Percentiles rank a stretch among this genome's conserved stretches.
These are phyloP conservation scores for Globia sparganii DNA, from an alignment of 2,888 invertebrate genomes.

Conservation along the genomic window DNA sequence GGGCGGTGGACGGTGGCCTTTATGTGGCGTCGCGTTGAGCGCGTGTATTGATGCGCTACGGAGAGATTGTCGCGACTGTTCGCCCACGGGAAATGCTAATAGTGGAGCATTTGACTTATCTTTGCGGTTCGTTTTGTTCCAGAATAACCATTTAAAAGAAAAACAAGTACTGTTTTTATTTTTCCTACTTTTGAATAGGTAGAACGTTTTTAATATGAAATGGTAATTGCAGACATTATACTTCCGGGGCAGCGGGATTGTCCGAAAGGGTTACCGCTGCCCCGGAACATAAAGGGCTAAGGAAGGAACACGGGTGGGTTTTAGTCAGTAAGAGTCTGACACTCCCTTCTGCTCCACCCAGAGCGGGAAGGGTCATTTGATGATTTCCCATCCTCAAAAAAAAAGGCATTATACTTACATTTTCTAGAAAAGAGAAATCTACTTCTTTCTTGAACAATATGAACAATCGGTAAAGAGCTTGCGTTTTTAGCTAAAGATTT, in stretches of 20 bases:
- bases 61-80: conserved; percentile 61
- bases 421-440: neutral
- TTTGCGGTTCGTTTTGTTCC: neutral
- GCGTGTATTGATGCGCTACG: conserved; percentile 69
- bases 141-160: neutral
- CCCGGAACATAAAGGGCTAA: too few relatives aligned
- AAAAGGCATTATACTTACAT: too few relatives aligned
- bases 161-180: neutral
- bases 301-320: too few relatives aligned
- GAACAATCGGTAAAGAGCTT: neutral
- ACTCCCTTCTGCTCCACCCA: too few relatives aligned
- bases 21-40: conserved; percentile 70
- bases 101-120: conserved; percentile 21
- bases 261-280: too few relatives aligned
- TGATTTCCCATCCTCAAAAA: too few relatives aligned
- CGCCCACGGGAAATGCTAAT: conserved; percentile 37
- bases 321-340: too few relatives aligned
- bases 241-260: too few relatives aligned
- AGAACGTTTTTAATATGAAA: neutral
- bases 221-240: too few relatives aligned
- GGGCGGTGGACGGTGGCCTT: conserved; percentile 56
- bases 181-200: neutral
- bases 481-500: too few relatives aligned
- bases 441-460: neutral
- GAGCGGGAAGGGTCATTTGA: too few relatives aligned